A percentile compares a stretch with the other conserved stretches of the same genome.
phyloP scores from a whole-genome alignment of 2,797 vertebrate genomes.

The Tapirus indicus region DNA sequence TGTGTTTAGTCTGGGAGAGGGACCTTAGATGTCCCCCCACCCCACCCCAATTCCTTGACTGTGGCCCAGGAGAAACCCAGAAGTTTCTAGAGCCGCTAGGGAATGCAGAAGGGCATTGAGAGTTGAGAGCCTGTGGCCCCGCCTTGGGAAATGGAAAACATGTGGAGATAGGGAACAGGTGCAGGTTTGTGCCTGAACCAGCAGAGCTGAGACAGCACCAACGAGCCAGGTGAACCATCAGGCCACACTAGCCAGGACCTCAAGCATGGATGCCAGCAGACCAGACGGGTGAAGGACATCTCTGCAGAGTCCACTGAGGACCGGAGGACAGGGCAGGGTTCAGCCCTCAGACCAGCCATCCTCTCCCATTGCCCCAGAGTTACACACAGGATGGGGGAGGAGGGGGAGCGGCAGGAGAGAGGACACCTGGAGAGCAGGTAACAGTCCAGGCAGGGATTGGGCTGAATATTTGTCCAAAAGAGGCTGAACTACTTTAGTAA shows the following conservation, averaged over 20 bases:
- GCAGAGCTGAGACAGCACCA: not conserved
- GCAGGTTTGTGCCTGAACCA: not conserved
- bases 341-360: not conserved
- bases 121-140: not conserved
- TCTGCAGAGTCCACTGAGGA: not conserved
- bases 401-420: not conserved
- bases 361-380: not conserved
- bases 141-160: not conserved
- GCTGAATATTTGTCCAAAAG: not conserved
- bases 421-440: not conserved
- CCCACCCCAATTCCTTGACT: not conserved
- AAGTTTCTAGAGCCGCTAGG: not conserved
- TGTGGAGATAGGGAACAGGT: not conserved
- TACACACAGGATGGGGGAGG: not conserved
- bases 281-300: not conserved
- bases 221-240: accelerated
- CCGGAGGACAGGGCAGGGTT: not conserved
- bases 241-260: not conserved
- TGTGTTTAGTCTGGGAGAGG: not conserved
- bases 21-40: not conserved
- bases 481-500: slow-evolving; percentile 2
- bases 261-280: not conserved
- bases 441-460: not conserved
- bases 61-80: not conserved
- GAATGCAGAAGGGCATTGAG: not conserved